A percentile compares a stretch with the other conserved stretches of the same genome.
phyloP scores from a whole-genome alignment of 1,140 invertebrate genomes.

The Hormaphis cornu region DNA sequence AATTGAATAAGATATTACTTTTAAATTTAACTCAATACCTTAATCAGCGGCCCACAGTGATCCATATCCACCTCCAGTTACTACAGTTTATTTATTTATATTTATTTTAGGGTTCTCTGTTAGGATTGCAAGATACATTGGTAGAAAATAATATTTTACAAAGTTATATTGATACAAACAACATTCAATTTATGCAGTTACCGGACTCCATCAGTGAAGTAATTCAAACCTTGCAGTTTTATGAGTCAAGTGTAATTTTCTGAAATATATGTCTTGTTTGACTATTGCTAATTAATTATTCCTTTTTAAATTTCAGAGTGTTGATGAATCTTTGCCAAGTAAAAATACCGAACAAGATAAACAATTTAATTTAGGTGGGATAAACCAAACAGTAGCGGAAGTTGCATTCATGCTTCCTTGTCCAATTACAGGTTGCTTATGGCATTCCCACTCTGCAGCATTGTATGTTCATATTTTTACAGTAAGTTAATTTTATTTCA shows the following conservation, averaged over 20 bases:
- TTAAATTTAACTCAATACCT: too few species aligned
- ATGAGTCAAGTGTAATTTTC: neutral
- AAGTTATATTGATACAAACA: constrained; percentile 1
- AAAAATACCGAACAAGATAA: neutral
- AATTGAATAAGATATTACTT: too few species aligned
- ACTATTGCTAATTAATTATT: neutral
- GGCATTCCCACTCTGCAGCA: constrained; percentile 16
- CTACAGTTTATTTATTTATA: too few species aligned
- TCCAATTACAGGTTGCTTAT: constrained; percentile 19
- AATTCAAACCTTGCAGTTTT: constrained; percentile 10
- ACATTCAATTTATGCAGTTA: constrained; percentile 1
- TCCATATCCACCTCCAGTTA: too few species aligned
- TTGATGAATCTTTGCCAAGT: neutral
- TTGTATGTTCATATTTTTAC: constrained; percentile 21
- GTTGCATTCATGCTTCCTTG: constrained; percentile 15
- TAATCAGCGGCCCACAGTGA: too few species aligned
- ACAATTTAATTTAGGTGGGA: neutral
- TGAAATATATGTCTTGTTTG: neutral
- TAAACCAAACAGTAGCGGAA: neutral
- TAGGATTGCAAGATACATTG: neutral
- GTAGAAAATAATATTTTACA: constrained; percentile 11
- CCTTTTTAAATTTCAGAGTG: neutral
- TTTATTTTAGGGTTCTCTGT: neutral
- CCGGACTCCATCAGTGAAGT: constrained; percentile 12
- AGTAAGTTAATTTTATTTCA: neutral